Evolutionary conservation across 64 coral and sea anemone species (phyloP), one percentile per base, ranked within the genome.

Genomic region (Hydrozoanthus tunicans): DNA sequence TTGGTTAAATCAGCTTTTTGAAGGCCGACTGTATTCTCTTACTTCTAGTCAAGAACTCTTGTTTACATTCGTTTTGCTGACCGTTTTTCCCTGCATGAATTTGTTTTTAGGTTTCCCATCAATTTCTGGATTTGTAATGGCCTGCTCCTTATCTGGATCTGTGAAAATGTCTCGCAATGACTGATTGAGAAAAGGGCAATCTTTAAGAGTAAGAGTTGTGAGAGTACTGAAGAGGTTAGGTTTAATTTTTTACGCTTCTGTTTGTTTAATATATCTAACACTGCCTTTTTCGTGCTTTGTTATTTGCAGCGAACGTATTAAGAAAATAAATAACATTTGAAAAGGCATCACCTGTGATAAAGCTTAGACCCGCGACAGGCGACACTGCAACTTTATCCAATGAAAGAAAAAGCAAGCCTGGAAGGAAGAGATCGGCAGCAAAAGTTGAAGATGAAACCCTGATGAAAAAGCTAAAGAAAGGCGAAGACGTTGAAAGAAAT

Each of bases 291-390:
- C 64, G 6, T 64, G 60, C 32, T 59, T 73, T 61, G 67, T 92
- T 92, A 43, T 43, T 43, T 92, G 53, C 59, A 92, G 81, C 81
- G 53, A 92, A 92, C 58, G 73, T 85, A 76, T 85, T 92, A 84
- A 92, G 70, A 92, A 92, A 92, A 92, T 81, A 85, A 92, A 92
- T 92, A 54, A 77, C 69, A 26, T 92, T 85, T 92, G 91, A 92
- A 92, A 92, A 92, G 84, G 91, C 82, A 67, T 92, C 81, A 73
- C 91, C 91, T 78, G 73, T 92, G 74, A 92, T 92, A 58, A 86
- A 92, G 59, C 72, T 92, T 72, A 77, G 72, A 32, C 73, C 86
- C 53, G 71, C 72, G 6, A 84, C 67, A 60, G 72, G 86, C 91
- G 64, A 79, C 58, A 55, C 57, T 67, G 59, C 74, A 52, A 92